phyloP scores from a whole-genome alignment of 2,888 invertebrate species.

The Sesia apiformis region DNA sequence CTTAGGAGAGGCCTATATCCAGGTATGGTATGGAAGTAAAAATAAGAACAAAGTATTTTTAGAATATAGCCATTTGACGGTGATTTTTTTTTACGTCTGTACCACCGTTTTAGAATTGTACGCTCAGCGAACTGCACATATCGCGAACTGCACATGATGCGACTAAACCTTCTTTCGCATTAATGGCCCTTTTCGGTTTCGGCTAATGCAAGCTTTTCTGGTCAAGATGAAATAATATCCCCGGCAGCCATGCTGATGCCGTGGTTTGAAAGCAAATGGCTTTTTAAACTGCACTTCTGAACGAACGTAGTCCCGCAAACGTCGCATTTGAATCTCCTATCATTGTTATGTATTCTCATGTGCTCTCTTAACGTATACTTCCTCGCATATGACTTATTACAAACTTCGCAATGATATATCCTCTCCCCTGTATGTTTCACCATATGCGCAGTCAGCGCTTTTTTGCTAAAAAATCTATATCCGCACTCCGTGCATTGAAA shows the following conservation, averaged over 20 bases:
- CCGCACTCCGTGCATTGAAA: constrained; percentile 68
- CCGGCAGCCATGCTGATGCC: constrained; percentile 49
- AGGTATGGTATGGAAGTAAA: no score
- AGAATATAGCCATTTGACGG: no score
- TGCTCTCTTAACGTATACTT: constrained; percentile 47
- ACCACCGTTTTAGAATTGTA: no score
- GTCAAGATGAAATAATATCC: constrained; percentile 21
- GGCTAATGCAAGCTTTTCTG: no score
- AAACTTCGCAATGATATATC: constrained; percentile 43
- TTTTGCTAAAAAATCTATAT: constrained; percentile 66
- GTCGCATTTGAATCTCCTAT: constrained; percentile 48
- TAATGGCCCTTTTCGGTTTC: no score
- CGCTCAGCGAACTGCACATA: no score
- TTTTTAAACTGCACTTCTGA: constrained; percentile 56
- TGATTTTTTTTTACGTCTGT: no score
- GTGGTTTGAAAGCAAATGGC: constrained; percentile 52
- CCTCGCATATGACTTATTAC: constrained; percentile 55
- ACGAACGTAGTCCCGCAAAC: constrained; percentile 46
- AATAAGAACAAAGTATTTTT: no score
- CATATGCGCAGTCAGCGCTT: constrained; percentile 68
- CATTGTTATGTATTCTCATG: constrained; percentile 59
- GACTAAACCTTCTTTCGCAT: no score
- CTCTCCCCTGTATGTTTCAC: constrained; percentile 59
- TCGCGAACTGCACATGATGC: no score
- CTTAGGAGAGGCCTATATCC: no score